These are phyloP conservation scores for Drosophila punjabiensis DNA, from an alignment of 1,140 invertebrate genomes.

Conservation along the genomic window DNA sequence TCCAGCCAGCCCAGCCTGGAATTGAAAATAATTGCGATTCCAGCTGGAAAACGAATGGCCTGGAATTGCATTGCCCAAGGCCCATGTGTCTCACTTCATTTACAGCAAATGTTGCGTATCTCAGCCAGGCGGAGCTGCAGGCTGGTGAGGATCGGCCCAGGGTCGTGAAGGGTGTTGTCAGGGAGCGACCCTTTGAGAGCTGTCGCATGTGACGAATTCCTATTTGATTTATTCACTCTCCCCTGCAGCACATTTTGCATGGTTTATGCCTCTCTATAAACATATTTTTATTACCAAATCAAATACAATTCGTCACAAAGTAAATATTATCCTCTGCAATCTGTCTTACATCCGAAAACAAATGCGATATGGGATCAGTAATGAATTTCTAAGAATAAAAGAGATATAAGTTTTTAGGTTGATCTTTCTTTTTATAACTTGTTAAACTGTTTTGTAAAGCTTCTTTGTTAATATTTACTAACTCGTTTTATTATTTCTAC, in stretches of 20 bases:
- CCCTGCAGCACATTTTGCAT: slow-evolving; percentile 8
- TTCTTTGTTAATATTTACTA: background rate
- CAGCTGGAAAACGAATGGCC: slow-evolving; percentile 33
- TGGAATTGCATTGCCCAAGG: slow-evolving; percentile 29
- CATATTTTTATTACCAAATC: slow-evolving; percentile 60
- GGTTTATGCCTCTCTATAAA: background rate
- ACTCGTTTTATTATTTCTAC: background rate
- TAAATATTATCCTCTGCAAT: slow-evolving; percentile 38
- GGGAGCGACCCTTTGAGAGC: slow-evolving; percentile 15
- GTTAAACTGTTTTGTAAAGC: background rate
- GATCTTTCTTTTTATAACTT: background rate
- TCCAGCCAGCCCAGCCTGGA: slow-evolving; percentile 23
- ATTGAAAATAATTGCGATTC: slow-evolving; percentile 47
- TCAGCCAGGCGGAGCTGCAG: slow-evolving; percentile 7
- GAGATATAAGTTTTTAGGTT: background rate
- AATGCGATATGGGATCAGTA: background rate
- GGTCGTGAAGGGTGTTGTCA: slow-evolving; percentile 2
- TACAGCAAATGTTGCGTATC: slow-evolving; percentile 73
- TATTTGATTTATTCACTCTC: slow-evolving; percentile 71
- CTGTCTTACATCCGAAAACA: slow-evolving; percentile 38
- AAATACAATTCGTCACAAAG: slow-evolving; percentile 57
- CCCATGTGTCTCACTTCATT: slow-evolving; percentile 62
- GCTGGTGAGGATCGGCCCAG: slow-evolving; percentile 6
- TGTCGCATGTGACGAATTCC: slow-evolving; percentile 67
- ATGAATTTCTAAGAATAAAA: background rate